Base-by-base conservation (phyloP, 1,140 invertebrate genomes). In the Rhopalosiphum padi region DNA sequence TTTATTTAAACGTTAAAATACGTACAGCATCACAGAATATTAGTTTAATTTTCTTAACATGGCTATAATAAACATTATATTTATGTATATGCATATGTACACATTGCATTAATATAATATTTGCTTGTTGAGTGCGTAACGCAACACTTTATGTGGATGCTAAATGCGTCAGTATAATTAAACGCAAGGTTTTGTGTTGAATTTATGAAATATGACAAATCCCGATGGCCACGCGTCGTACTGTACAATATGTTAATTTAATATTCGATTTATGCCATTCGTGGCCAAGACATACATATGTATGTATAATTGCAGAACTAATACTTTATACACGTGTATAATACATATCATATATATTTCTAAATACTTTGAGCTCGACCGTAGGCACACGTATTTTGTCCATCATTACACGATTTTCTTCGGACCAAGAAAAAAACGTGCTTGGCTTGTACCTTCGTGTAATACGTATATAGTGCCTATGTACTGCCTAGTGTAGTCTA, bases 381-480 rank as follows among this genome's bases (percentile, higher is more conserved):
- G 30, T 87, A 88, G 60, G 60, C 3, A 68, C 60, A 68, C 60
- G 22, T 60, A 60, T 55, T 90, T 90, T 46, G 22, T 60, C 53
- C 51, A 22, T 60, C 89, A 11, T 41, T 90, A 43, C 53, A 90
- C 23, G 89, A 90, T 90, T 90, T 90, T 90, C 88, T n/a, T 60
- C 53, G 25, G 53, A 43, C 87, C 53, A 37, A 90, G 3, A 55
- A 55, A 92, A 91, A 85, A 85, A 93, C 91, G 91, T 85, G 91
- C 68, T 83, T 23, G 82, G 43, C n/a, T 1, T 60, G 53, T 55
- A 55, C 53, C 53, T 30, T n/a, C 60, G 30, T 68, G 15, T 60
- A 68, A 30, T 68, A n/a, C 30, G 7, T 68, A 68, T 30, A 60
- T 30, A 60, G 55, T 60, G 55, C 25, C 55, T 60, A 60, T 60